Conservation (phyloP, 2,888 invertebrate species). For the Incurvaria masculella region DNA sequence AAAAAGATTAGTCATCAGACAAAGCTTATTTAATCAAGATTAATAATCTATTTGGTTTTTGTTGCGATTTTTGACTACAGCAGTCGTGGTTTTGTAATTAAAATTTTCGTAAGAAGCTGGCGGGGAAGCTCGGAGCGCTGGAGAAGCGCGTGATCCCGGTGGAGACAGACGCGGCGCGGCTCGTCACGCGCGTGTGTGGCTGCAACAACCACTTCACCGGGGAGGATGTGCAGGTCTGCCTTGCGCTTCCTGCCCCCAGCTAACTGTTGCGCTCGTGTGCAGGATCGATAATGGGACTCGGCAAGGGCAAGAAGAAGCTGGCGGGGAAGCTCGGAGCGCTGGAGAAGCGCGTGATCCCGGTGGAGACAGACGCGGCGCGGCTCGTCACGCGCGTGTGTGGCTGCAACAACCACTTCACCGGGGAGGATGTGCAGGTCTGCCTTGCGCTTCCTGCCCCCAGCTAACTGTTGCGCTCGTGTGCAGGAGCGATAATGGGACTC, state of each 20-base stretch:
- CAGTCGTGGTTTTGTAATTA: too few species aligned
- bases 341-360: slow-evolving; percentile 73
- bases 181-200: slow-evolving; percentile 79
- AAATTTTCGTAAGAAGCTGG: slow-evolving; percentile 64
- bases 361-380: slow-evolving; percentile 79
- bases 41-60: too few species aligned
- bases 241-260: too few species aligned
- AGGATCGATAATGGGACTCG: slow-evolving; percentile 36
- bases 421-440: slow-evolving; percentile 68
- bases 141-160: slow-evolving; percentile 77
- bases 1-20: too few species aligned
- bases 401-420: slow-evolving; percentile 75
- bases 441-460: background rate
- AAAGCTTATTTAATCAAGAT: too few species aligned
- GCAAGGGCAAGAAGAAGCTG: slow-evolving; percentile 60
- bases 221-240: slow-evolving; percentile 68
- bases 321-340: slow-evolving; percentile 58
- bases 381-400: slow-evolving; percentile 80
- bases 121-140: slow-evolving; percentile 60
- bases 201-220: slow-evolving; percentile 79
- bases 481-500: slow-evolving; percentile 33
- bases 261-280: too few species aligned
- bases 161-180: slow-evolving; percentile 76
- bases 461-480: too few species aligned
- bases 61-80: too few species aligned